Evolutionary conservation across 2,888 invertebrate genomes (phyloP).

Genomic region (Artemia sinica): DNA sequence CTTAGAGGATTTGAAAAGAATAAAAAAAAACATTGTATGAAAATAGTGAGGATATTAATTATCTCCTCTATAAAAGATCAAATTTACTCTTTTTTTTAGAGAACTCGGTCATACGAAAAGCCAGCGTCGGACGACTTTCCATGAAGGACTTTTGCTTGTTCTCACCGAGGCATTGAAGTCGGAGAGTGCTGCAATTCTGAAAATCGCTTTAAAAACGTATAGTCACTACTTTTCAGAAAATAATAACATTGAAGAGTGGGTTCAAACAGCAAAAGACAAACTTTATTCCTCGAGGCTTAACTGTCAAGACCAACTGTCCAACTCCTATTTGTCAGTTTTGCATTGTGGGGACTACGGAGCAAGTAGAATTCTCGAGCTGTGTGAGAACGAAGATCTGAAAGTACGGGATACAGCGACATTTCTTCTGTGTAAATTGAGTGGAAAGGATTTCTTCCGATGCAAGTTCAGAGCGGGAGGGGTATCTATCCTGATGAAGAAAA

Average conservation of each 20-base stretch:
- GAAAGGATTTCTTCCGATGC: no score
- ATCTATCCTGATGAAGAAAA: no score
- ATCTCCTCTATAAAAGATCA: no score
- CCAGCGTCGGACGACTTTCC: not conserved
- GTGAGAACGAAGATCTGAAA: not conserved
- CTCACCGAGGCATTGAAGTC: not conserved
- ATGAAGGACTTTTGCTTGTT: not conserved
- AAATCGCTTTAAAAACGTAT: not conserved
- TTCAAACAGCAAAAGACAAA: not conserved
- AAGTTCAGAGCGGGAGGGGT: no score
- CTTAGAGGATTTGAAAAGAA: no score
- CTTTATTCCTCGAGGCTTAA: not conserved
- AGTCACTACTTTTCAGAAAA: not conserved
- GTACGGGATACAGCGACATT: not conserved
- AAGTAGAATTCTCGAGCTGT: not conserved
- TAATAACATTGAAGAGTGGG: no score
- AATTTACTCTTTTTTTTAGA: not conserved
- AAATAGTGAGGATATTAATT: no score
- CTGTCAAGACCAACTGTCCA: not conserved
- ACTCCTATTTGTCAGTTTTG: not conserved
- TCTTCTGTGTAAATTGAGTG: not conserved
- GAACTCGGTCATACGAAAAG: not conserved
- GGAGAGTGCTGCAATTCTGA: not conserved
- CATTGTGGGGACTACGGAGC: not conserved
- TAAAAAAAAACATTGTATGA: no score